A percentile compares a stretch with the other conserved stretches of the same genome.
phyloP scores from a whole-genome alignment of 2,797 vertebrate genomes.

The Enteromius thamalakanensis region DNA sequence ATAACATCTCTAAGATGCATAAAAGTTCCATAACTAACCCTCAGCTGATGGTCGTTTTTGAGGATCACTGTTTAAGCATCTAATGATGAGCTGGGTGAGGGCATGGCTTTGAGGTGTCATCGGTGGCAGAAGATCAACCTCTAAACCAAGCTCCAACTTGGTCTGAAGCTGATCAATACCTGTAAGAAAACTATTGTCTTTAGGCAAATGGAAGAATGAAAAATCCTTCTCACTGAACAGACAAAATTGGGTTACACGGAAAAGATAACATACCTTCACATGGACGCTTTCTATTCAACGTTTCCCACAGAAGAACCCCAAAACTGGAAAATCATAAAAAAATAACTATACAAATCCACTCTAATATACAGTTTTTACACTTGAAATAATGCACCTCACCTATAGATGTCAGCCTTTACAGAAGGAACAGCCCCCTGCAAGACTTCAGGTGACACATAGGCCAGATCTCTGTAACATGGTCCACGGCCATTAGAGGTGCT shows the following conservation, averaged over 20 bases:
- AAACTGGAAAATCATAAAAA: conserved; percentile 63
- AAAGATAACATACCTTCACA: conserved; percentile 69
- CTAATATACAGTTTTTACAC: not conserved
- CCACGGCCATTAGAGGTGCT: conserved; percentile 27
- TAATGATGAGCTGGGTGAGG: conserved; percentile 63
- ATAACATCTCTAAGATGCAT: not conserved
- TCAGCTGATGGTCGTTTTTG: conserved; percentile 59
- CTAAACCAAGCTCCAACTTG: conserved; percentile 50
- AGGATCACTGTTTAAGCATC: conserved; percentile 70
- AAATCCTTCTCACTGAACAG: not conserved
- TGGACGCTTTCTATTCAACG: conserved; percentile 69
- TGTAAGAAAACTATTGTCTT: not conserved
- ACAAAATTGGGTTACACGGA: not conserved
- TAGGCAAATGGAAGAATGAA: not conserved
- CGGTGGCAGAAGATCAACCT: conserved; percentile 58
- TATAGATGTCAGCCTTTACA: conserved; percentile 72
- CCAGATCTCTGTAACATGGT: conserved; percentile 66
- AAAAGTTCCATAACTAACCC: not conserved
- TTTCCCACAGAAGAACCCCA: conserved; percentile 75
- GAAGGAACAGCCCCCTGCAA: conserved; percentile 64
- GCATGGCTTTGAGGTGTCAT: conserved; percentile 57
- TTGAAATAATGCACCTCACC: conserved; percentile 60
- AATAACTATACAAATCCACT: not conserved
- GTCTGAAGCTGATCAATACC: conserved; percentile 61
- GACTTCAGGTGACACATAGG: conserved; percentile 70